phyloP scores from a whole-genome alignment of 2,113 vertebrate species.

The Cisticola juncidis region DNA sequence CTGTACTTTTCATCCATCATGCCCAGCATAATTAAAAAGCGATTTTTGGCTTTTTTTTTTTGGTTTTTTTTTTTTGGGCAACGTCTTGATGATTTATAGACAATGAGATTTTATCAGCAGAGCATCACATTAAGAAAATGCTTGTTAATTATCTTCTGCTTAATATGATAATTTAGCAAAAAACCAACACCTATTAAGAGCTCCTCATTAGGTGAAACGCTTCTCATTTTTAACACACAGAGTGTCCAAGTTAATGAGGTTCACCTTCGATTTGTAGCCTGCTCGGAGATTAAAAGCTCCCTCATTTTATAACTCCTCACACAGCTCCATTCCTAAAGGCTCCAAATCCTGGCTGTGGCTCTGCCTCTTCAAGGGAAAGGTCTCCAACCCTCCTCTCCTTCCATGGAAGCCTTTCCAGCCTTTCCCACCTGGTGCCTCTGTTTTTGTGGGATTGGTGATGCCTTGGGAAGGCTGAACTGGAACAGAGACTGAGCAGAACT shows the following conservation, averaged over 20 bases:
- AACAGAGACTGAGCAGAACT: no score
- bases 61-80: background rate
- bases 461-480: background rate
- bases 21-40: slow-evolving; percentile 36
- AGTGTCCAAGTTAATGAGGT: slow-evolving; percentile 56
- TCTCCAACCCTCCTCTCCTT: background rate
- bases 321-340: background rate
- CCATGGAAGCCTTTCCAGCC: slow-evolving; percentile 8
- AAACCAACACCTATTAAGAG: slow-evolving; percentile 64
- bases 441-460: background rate
- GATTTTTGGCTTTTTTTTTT: background rate
- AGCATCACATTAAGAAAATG: slow-evolving; percentile 57
- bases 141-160: slow-evolving; percentile 65
- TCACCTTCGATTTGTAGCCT: slow-evolving; percentile 55
- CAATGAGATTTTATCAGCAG: slow-evolving; percentile 50
- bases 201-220: slow-evolving; percentile 59
- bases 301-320: background rate
- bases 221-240: slow-evolving; percentile 54
- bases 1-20: background rate
- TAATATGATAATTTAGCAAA: slow-evolving; percentile 69
- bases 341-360: background rate
- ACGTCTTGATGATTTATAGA: slow-evolving; percentile 50
- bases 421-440: background rate
- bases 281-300: slow-evolving; percentile 32
- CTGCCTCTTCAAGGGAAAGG: background rate